Conservation (phyloP, 1,140 invertebrate genomes). For the Leucophenga varia region DNA sequence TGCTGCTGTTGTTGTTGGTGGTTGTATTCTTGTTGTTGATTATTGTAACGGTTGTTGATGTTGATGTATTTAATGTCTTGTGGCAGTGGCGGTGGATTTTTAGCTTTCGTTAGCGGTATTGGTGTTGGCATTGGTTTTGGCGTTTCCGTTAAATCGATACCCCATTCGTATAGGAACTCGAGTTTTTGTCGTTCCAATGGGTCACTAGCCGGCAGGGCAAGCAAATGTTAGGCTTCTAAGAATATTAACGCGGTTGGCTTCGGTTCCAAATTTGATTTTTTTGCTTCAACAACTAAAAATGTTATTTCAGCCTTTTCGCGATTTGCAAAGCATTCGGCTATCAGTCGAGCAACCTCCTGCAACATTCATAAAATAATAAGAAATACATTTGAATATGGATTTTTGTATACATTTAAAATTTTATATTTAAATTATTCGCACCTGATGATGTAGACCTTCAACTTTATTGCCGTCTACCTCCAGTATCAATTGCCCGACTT, state of each 20-base stretch:
- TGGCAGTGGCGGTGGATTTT: slow-evolving; percentile 55
- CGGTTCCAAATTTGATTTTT: slow-evolving; percentile 85
- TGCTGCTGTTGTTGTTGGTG: slow-evolving; percentile 5
- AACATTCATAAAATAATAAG: slow-evolving; percentile 2
- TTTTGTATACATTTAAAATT: not conserved
- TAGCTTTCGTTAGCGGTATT: slow-evolving; percentile 56
- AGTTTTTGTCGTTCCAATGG: slow-evolving; percentile 59
- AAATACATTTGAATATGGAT: not conserved
- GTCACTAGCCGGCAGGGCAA: slow-evolving; percentile 75
- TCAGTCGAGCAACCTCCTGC: slow-evolving; percentile 82
- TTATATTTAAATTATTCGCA: slow-evolving; percentile 8
- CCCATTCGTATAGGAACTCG: slow-evolving; percentile 62
- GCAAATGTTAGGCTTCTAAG: slow-evolving; percentile 84
- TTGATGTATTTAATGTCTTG: slow-evolving; percentile 35
- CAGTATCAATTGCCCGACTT: slow-evolving; percentile 91
- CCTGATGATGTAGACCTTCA: slow-evolving; percentile 73
- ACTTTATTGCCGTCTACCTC: slow-evolving; percentile 89
- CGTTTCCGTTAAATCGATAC: slow-evolving; percentile 63
- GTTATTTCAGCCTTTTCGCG: slow-evolving; percentile 82
- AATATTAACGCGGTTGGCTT: slow-evolving; percentile 85
- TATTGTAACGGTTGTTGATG: slow-evolving; percentile 23
- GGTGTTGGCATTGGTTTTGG: slow-evolving; percentile 57
- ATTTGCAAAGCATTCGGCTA: slow-evolving; percentile 86
- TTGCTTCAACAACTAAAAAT: slow-evolving; percentile 86
- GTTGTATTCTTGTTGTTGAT: too few species aligned